Base-by-base conservation (phyloP, 1,140 invertebrate genomes). In the Calosoma granatense region DNA sequence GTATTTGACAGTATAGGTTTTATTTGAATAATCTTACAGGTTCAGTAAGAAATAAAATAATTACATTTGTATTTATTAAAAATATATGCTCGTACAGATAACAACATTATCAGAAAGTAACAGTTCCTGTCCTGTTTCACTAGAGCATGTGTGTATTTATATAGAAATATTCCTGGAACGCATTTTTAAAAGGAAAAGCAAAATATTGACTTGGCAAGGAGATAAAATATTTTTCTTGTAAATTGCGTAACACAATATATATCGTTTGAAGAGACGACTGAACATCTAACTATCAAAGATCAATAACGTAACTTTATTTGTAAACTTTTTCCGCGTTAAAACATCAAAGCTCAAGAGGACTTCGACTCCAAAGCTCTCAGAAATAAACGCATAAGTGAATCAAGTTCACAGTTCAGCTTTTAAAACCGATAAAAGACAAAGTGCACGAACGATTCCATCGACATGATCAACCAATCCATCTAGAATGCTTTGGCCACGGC, bases 231-330 rank as follows among this genome's bases (percentile, higher is more conserved):
- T 47, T 47, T 47, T 47, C 9, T 9, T 12, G 15, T 17, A 47
- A 47, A 47, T 47, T 47, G 41, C 41, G 41, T 47, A 47, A 47
- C 17, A 47, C 41, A 47, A 47, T 47, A 47, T 47, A 47, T 47
- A 11, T 47, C 41, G 41, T 47, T 47, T 47, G 41, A 47, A 47
- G 41, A 17, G 3, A 17, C 6, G 26, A 30, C 26, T 30, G 14
- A 4, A 47, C 15, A 47, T 47, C 41, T 47, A 12, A 12, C 41
- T 47, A 47, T 47, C 41, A 6, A 47, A 47, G 41, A 47, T 47
- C 41, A 47, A 47, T 47, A 47, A 17, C 41, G 41, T 47, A 47
- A 47, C 41, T 47, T 9, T 47, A 47, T 47, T 47, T 47, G 41
- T 47, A 47, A 47, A 47, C 6, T 47, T 47, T 47, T 47, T 47